Evolutionary conservation across 2,888 invertebrate species (phyloP).

Genomic region (Drosophila neonasuta): DNA sequence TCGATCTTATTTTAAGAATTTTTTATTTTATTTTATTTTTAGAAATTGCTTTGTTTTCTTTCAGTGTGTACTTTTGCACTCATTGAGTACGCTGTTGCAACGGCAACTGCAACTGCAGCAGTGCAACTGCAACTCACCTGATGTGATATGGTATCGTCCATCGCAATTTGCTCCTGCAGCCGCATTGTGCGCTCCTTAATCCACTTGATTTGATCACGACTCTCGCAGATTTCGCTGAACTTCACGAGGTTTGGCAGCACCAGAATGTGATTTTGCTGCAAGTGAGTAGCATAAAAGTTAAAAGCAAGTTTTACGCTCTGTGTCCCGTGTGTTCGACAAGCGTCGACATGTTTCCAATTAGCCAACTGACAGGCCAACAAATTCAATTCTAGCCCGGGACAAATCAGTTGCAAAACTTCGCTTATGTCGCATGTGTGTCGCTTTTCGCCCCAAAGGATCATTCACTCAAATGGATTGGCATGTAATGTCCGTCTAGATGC

Average conservation of each 20-base stretch:
- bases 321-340: slow-evolving; percentile 4
- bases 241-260: slow-evolving; percentile 86
- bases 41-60: too few relatives aligned
- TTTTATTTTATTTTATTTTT: too few relatives aligned
- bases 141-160: slow-evolving; percentile 90
- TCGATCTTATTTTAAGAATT: too few relatives aligned
- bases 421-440: background rate
- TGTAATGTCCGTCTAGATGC: slow-evolving; percentile 27
- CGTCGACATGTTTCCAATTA: slow-evolving; percentile 45
- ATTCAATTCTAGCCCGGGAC: slow-evolving; percentile 40
- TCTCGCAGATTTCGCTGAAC: slow-evolving; percentile 90
- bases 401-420: slow-evolving; percentile 21
- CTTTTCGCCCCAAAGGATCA: slow-evolving; percentile 29
- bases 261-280: slow-evolving; percentile 83
- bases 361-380: slow-evolving; percentile 29
- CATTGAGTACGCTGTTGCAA: too few relatives aligned
- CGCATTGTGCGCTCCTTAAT: slow-evolving; percentile 88
- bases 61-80: too few relatives aligned
- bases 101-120: too few relatives aligned
- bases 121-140: slow-evolving; percentile 81
- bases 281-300: slow-evolving; percentile 12
- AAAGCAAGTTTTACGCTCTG: slow-evolving; percentile 10
- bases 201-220: slow-evolving; percentile 90
- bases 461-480: slow-evolving; percentile 38
- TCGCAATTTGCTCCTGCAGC: slow-evolving; percentile 86